A percentile compares a stretch with the other conserved stretches of the same genome.
phyloP scores from a whole-genome alignment of 2,888 invertebrate genomes.

The Subacronicta megacephala region DNA sequence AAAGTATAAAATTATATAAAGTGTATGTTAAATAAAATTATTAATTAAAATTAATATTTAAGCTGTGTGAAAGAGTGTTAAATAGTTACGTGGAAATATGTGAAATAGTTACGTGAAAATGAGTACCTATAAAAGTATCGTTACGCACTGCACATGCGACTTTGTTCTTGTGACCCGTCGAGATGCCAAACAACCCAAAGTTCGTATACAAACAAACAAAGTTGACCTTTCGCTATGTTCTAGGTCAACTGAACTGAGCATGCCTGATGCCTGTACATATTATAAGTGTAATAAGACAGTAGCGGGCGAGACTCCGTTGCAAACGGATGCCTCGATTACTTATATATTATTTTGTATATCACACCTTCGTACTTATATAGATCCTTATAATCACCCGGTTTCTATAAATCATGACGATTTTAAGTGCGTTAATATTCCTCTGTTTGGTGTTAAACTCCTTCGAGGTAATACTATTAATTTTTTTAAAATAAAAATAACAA shows the following conservation, averaged over 20 bases:
- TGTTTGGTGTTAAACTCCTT: slow-evolving; percentile 33
- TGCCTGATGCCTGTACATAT: too few relatives aligned
- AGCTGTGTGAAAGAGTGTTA: too few relatives aligned
- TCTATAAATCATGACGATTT: slow-evolving; percentile 28
- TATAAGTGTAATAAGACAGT: slow-evolving; percentile 29
- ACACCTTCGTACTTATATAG: neutral
- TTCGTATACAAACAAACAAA: slow-evolving; percentile 22
- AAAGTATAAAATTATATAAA: too few relatives aligned
- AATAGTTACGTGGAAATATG: too few relatives aligned
- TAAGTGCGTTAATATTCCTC: slow-evolving; percentile 33
- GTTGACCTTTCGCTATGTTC: slow-evolving; percentile 24
- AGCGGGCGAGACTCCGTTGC: slow-evolving; percentile 4
- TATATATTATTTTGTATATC: neutral
- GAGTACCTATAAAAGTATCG: too few relatives aligned
- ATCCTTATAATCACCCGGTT: slow-evolving; percentile 1
- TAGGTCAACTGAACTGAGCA: slow-evolving; percentile 24
- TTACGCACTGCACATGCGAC: too few relatives aligned
- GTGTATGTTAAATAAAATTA: too few relatives aligned
- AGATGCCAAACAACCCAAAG: slow-evolving; percentile 13
- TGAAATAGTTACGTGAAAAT: too few relatives aligned
- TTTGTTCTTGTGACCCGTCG: too few relatives aligned
- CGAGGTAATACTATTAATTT: slow-evolving; percentile 40
- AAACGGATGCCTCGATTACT: slow-evolving; percentile 8
- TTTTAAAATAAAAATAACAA: slow-evolving; percentile 4
- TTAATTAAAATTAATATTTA: too few relatives aligned